Conservation (phyloP, 2,888 invertebrate species). For the Ommatoiulus sabulosus region DNA sequence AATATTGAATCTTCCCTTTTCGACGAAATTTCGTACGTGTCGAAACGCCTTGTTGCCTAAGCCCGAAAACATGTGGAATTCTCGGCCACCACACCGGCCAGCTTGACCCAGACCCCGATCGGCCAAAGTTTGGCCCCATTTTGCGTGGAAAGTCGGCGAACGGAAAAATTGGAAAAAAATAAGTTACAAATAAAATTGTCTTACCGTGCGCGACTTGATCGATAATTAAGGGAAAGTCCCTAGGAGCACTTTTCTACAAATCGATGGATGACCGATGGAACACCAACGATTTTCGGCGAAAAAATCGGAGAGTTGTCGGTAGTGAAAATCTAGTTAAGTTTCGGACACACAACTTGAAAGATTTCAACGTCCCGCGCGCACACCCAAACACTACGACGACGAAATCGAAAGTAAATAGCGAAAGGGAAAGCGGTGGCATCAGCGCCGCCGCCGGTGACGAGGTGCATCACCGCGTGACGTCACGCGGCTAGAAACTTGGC, state of each 20-base stretch:
- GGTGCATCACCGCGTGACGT: neutral
- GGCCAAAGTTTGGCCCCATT: neutral
- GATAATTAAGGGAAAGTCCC: too few species aligned
- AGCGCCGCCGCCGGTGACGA: neutral
- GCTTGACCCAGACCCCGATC: conserved; percentile 36
- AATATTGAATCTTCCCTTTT: too few species aligned
- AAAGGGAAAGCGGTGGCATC: neutral
- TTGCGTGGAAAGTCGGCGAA: neutral
- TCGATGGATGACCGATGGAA: too few species aligned
- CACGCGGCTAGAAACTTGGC: neutral
- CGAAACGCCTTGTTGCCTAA: neutral
- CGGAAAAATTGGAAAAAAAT: neutral
- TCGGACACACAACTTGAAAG: neutral
- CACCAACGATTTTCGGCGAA: neutral
- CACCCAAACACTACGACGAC: neutral
- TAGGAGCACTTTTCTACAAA: too few species aligned
- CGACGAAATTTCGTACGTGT: neutral
- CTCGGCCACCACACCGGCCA: neutral
- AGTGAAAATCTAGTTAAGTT: neutral
- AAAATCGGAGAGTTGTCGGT: neutral
- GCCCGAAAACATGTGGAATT: neutral
- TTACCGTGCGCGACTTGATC: neutral
- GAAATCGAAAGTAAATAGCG: neutral
- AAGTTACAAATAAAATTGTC: neutral
- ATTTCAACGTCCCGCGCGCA: neutral